Conservation (phyloP, 2,888 invertebrate species). For the Drosophila crucigera region DNA sequence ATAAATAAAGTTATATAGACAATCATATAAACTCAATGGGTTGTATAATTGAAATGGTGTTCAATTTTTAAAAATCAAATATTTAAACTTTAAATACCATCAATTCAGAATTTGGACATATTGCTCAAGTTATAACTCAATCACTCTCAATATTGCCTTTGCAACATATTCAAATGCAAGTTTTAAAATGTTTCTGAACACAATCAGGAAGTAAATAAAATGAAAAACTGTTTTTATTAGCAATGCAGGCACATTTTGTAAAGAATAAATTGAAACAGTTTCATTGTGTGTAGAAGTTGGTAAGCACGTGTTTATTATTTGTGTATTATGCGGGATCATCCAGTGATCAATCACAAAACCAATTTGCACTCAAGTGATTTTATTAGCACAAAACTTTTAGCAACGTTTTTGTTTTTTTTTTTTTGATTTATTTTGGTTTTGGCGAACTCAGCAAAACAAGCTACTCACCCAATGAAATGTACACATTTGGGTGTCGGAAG, state of each 20-base stretch:
- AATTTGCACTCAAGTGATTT: constrained; percentile 29
- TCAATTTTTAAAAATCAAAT: neutral
- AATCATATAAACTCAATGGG: neutral
- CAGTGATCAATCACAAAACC: constrained; percentile 16
- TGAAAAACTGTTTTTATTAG: neutral
- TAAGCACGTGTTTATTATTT: neutral
- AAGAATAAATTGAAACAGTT: neutral
- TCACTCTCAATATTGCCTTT: too few relatives aligned
- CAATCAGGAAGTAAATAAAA: neutral
- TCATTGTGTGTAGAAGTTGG: neutral
- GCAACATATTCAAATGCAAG: neutral
- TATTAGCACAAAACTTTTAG: constrained; percentile 30
- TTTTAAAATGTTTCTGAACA: neutral
- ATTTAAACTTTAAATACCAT: neutral
- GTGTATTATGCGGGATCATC: neutral
- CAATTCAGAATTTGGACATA: neutral
- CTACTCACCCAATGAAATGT: constrained; percentile 66
- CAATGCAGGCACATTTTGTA: neutral
- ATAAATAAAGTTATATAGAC: neutral
- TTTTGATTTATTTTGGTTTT: neutral
- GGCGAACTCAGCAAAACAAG: constrained; percentile 33
- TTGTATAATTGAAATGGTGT: neutral
- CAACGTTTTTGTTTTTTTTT: neutral
- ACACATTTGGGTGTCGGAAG: constrained; percentile 40
- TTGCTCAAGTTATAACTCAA: neutral